A percentile compares a stretch with the other conserved stretches of the same genome.
phyloP scores from a whole-genome alignment of 2,113 vertebrate genomes.

The Verasper variegatus region DNA sequence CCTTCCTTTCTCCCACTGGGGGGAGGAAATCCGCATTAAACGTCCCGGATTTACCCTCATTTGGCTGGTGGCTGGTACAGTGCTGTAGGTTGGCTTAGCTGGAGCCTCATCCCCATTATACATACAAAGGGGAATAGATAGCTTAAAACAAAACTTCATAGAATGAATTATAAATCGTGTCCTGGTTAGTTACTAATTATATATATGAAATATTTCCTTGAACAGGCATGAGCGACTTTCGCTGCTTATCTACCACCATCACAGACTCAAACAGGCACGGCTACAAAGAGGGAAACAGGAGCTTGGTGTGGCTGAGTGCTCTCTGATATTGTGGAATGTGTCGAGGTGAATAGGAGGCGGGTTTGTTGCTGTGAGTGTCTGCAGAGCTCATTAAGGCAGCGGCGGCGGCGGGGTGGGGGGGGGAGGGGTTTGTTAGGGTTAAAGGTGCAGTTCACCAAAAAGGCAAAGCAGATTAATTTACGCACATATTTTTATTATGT shows the following conservation, averaged over 20 bases:
- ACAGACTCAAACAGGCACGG: background rate
- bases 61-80: conserved; percentile 12
- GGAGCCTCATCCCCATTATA: conserved; percentile 11
- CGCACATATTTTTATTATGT: conserved; percentile 6
- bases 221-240: background rate
- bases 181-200: background rate
- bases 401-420: conserved; percentile 5
- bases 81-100: conserved; percentile 5
- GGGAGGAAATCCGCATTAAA: conserved; percentile 40
- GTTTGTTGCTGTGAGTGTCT: conserved; percentile 50
- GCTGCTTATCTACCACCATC: background rate
- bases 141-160: background rate
- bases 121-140: background rate
- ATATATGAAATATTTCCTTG: too few relatives aligned
- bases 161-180: background rate
- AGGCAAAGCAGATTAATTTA: conserved; percentile 19
- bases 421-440: conserved; percentile 40
- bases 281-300: background rate
- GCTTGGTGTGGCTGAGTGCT: conserved; percentile 20
- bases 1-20: conserved; percentile 10
- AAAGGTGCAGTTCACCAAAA: conserved; percentile 55
- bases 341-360: conserved; percentile 63
- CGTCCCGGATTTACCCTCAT: conserved; percentile 13
- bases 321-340: conserved; percentile 73
- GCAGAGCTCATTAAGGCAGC: conserved; percentile 65